Percentiles rank a stretch among this genome's conserved stretches.
Evolutionary conservation across 2,797 vertebrate species (phyloP).

Genomic region (Sphenodon punctatus): DNA sequence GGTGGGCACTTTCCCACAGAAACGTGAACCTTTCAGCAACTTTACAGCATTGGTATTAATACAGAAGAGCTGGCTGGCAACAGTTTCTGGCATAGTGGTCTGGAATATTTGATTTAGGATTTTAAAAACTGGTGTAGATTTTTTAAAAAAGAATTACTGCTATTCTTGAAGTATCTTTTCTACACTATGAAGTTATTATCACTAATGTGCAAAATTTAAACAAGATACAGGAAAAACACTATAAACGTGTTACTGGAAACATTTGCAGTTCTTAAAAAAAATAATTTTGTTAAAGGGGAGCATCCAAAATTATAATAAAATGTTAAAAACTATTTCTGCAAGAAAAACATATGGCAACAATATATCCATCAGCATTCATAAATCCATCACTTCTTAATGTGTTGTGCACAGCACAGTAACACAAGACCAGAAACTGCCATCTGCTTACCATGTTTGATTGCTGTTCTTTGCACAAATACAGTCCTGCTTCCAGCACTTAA

Average conservation of each 20-base stretch:
- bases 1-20: too few relatives aligned
- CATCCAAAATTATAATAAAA: conserved; percentile 48
- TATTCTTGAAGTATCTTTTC: not conserved
- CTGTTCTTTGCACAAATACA: conserved; percentile 65
- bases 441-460: conserved; percentile 74
- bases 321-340: conserved; percentile 60
- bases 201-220: not conserved
- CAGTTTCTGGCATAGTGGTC: not conserved
- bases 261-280: not conserved
- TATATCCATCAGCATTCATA: conserved; percentile 60
- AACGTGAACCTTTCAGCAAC: not conserved
- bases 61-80: not conserved
- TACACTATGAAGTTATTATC: not conserved
- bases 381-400: conserved; percentile 65
- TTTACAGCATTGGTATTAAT: conserved; percentile 23
- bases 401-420: conserved; percentile 60
- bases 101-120: not conserved
- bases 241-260: not conserved
- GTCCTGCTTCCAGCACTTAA: conserved; percentile 67
- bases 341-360: conserved; percentile 58
- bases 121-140: not conserved
- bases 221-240: not conserved
- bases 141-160: not conserved
- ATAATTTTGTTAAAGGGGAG: conserved; percentile 12
- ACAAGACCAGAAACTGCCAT: conserved; percentile 67